These are phyloP conservation scores for Actinia tenebrosa DNA, from an alignment of 64 coral and sea anemone species.

Conservation along the genomic window DNA sequence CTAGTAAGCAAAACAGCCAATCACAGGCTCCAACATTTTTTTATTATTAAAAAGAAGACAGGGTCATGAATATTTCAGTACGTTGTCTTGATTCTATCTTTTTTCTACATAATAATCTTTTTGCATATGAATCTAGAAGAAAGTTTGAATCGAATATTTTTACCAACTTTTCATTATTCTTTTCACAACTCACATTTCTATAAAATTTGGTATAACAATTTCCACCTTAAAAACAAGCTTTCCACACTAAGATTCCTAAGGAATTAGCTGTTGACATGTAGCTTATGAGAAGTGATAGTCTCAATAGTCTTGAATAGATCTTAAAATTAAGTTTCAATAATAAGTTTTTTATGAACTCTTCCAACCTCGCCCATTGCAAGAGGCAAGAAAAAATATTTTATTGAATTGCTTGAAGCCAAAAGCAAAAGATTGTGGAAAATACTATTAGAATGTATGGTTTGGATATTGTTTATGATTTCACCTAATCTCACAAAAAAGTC, in stretches of 20 bases:
- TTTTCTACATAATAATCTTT: not conserved
- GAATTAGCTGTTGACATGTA: not conserved
- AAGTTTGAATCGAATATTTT: not conserved
- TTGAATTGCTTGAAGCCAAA: not conserved
- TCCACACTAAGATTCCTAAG: not conserved
- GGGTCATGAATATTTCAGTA: not conserved
- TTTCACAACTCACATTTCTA: no score
- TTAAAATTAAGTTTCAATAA: not conserved
- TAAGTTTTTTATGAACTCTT: not conserved
- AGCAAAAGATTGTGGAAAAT: not conserved
- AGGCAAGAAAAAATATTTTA: not conserved
- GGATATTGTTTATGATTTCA: not conserved
- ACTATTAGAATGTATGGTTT: not conserved
- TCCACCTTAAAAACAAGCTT: not conserved
- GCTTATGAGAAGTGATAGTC: not conserved
- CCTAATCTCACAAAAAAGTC: not conserved
- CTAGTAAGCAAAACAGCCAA: not conserved
- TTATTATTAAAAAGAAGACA: constrained; percentile 1
- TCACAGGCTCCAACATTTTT: not conserved
- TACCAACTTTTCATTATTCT: not conserved
- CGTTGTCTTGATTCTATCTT: not conserved
- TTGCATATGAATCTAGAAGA: not conserved
- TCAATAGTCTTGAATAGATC: not conserved
- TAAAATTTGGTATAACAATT: not conserved
- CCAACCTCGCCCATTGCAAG: constrained; percentile 6